Evolutionary conservation across 1,140 invertebrate genomes (phyloP), one percentile per base, ranked within the genome.

Genomic region (Geopemphigus sp.): DNA sequence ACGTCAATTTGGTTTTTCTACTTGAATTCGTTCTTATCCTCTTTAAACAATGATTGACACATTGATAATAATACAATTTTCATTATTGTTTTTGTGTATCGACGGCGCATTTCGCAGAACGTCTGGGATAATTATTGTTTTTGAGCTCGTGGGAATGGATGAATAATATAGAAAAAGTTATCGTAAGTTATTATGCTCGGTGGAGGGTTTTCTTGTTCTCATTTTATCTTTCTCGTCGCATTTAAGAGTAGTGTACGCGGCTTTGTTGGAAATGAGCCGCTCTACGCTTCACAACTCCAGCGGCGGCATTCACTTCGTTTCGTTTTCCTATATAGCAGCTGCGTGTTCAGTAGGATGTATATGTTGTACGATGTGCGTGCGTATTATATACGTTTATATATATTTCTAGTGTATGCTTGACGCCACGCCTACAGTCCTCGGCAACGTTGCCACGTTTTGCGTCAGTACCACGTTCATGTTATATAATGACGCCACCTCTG

Each of bases 231-330:
- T 26, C 12, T 68, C 66, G 39, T 8, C 39, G 47, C 45, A 14
- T 22, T 68, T n/a, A 15, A 17, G 50, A 45, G 50, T 54, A 14
- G 47, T 54, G 68, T 54, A 24, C n/a, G 22, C 50, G 68, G 68
- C 68, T 72, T 72, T 72, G 68, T 72, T 72, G 68, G 24, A 50
- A 70, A 72, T 47, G 64, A 72, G 68, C 68, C 53, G 50, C 68
- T 72, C 26, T 72, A 72, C 59, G 68, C 68, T 54, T 72, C 50
- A 47, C 68, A 72, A 72, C 32, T 12, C 1, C 68, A 54, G 24
- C 68, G 39, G 74, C 56, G 57, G 74, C 54, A 78, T 78, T 78
- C 74, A 78, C 74, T 57, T 78, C 74, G 74, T 57, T 76, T 57
- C 50, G 73, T 61, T 68, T 47, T 78, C 74, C 74, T 78, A 78